These are phyloP conservation scores for Bos taurus DNA, from an alignment of 2,113 vertebrate species.

Conservation along the genomic window ARS-UCD2.0 NC_037333.1:112789501-112790000, in stretches of 20 bases:
- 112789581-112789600: background rate
- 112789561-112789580: background rate
- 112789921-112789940: background rate
- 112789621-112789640: background rate
- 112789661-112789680: accelerated
- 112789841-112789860: background rate
- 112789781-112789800: background rate
- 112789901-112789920: background rate
- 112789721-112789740: background rate
- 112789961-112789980: background rate
- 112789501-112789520: background rate
- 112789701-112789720: background rate
- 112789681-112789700: background rate
- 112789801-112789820: background rate
- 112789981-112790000: background rate
- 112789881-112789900: background rate
- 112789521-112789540: no score
- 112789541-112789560: background rate
- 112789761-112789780: background rate
- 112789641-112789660: no score
- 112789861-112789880: background rate
- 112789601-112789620: background rate
- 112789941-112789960: background rate
- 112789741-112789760: background rate
- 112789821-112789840: background rate